Evolutionary conservation across 1,140 invertebrate species (phyloP).

Genomic region (Lepidurus couesii): DNA sequence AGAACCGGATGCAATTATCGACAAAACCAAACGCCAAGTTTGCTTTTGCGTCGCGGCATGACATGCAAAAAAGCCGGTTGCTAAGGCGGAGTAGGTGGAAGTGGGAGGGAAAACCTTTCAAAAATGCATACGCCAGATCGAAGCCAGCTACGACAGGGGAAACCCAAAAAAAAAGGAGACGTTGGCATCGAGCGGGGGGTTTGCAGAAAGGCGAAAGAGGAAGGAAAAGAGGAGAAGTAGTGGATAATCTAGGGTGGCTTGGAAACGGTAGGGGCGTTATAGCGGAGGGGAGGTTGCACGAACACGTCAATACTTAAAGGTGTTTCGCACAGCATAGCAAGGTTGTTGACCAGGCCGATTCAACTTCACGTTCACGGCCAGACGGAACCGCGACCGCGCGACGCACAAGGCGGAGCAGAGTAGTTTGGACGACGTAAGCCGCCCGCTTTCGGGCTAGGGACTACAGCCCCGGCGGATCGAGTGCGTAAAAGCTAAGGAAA

Average conservation of each 20-base stretch:
- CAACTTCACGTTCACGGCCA: conserved; percentile 13
- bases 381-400: conserved; percentile 16
- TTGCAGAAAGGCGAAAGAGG: conserved; percentile 12
- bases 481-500: conserved; percentile 1
- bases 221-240: not conserved
- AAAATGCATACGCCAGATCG: conserved; percentile 15
- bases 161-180: not conserved
- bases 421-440: conserved; percentile 2
- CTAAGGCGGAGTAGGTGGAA: conserved; percentile 10
- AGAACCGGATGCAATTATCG: conserved; percentile 19
- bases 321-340: conserved; percentile 18
- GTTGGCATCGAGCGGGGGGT: conserved; percentile 11
- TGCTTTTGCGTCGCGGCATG: conserved; percentile 7
- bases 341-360: conserved; percentile 17
- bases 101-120: conserved; percentile 6
- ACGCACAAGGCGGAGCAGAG: conserved; percentile 8
- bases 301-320: conserved; percentile 22
- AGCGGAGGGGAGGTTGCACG: conserved; percentile 12
- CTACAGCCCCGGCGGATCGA: not conserved
- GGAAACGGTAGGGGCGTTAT: not conserved
- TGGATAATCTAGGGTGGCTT: not conserved
- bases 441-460: not conserved
- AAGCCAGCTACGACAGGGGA: not conserved
- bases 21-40: not conserved
- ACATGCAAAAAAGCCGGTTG: not conserved